Evolutionary conservation across 1,140 invertebrate species (phyloP).

Genomic region (Sminthurides bifidus): DNA sequence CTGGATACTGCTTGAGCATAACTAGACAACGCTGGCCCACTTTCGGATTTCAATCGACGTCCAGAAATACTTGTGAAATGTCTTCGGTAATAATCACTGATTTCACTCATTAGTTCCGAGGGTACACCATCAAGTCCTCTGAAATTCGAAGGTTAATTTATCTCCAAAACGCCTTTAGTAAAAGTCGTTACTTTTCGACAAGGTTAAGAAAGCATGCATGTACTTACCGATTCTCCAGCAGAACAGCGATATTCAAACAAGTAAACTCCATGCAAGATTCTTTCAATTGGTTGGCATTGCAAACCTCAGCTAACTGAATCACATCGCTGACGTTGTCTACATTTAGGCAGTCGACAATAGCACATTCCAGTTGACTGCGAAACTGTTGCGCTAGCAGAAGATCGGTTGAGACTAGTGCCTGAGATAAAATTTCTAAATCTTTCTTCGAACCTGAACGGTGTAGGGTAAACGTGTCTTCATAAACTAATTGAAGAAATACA

Average conservation of each 20-base stretch:
- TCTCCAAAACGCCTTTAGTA: background rate
- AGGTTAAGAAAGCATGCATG: background rate
- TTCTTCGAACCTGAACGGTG: background rate
- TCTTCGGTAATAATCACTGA: background rate
- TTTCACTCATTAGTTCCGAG: background rate
- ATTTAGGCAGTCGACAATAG: constrained; percentile 47
- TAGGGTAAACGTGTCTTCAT: background rate
- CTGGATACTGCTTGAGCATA: background rate
- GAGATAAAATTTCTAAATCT: constrained; percentile 2
- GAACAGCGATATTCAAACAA: constrained; percentile 49
- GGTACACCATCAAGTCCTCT: background rate
- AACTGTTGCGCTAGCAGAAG: background rate
- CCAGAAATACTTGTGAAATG: background rate
- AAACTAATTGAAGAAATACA: constrained; percentile 1
- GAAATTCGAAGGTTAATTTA: background rate
- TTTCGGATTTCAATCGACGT: background rate
- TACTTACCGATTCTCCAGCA: constrained; percentile 50
- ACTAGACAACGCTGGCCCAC: background rate
- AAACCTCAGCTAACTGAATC: constrained; percentile 46
- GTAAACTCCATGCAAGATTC: constrained; percentile 57
- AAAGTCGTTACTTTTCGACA: background rate
- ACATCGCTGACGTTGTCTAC: constrained; percentile 57
- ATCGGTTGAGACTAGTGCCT: background rate
- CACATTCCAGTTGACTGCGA: constrained; percentile 45
- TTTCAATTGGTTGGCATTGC: constrained; percentile 54